Evolutionary conservation across 1,140 invertebrate genomes (phyloP).

Genomic region (Hyphantria cunea): DNA sequence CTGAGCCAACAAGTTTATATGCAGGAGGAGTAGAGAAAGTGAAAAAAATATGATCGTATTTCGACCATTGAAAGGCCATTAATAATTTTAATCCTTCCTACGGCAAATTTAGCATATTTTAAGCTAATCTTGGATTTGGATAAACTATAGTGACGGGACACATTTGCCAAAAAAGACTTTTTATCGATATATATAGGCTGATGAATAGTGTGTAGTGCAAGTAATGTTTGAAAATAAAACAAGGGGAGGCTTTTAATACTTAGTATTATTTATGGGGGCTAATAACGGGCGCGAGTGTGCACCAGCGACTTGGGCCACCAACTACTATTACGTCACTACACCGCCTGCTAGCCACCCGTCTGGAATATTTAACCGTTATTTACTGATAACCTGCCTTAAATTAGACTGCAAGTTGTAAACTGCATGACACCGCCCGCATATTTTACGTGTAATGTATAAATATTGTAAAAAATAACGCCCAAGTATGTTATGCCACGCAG

Average conservation of each 20-base stretch:
- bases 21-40: no score
- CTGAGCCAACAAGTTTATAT: no score
- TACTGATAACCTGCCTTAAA: slow-evolving; percentile 21
- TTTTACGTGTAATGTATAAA: no score
- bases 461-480: no score
- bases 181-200: slow-evolving; percentile 42
- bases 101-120: no score
- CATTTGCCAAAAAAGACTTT: not conserved
- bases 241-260: slow-evolving; percentile 64
- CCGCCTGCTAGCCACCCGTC: slow-evolving; percentile 50
- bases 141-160: no score
- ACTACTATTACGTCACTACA: slow-evolving; percentile 36
- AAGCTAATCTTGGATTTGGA: no score
- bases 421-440: not conserved
- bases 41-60: no score
- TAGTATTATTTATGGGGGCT: slow-evolving; percentile 70
- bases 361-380: slow-evolving; percentile 64
- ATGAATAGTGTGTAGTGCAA: slow-evolving; percentile 51
- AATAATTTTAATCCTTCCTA: no score
- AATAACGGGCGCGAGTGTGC: slow-evolving; percentile 53
- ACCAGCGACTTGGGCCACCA: slow-evolving; percentile 24
- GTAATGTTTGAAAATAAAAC: slow-evolving; percentile 69
- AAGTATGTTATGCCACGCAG: no score
- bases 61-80: no score
- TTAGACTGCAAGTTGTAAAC: slow-evolving; percentile 16